These are phyloP conservation scores for Xerus inauris DNA, from an alignment of 2,113 vertebrate genomes.

Conservation along the genomic window DNA sequence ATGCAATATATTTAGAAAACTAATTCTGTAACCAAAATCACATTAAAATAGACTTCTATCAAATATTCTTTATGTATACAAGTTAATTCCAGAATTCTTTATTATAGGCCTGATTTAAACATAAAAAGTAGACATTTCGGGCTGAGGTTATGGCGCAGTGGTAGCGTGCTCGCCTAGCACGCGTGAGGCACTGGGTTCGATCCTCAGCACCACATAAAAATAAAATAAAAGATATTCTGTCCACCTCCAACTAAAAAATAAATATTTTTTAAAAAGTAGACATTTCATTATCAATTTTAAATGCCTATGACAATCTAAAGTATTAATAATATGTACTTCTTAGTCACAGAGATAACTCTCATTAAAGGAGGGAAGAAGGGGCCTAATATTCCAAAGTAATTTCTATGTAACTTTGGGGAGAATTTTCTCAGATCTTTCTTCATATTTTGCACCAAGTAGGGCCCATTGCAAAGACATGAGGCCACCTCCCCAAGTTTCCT, in stretches of 20 bases:
- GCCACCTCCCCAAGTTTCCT: not conserved
- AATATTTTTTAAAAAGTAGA: no score
- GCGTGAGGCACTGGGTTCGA: no score
- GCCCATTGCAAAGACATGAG: not conserved
- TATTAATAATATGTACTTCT: not conserved
- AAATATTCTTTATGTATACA: not conserved
- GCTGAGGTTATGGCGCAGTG: no score
- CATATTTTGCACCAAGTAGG: not conserved
- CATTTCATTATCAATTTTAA: not conserved
- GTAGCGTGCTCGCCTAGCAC: no score
- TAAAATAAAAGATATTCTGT: no score
- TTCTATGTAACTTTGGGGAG: not conserved
- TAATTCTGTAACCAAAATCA: not conserved
- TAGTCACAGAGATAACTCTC: not conserved
- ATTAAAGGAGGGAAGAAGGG: not conserved
- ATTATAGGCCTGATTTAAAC: not conserved
- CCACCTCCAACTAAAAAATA: no score
- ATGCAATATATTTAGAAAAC: slow-evolving; percentile 11
- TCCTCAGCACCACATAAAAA: no score
- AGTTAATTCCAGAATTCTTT: slow-evolving; percentile 40
- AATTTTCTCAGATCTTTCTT: not conserved
- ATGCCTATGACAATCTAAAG: not conserved
- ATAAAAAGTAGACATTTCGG: not conserved
- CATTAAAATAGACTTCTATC: not conserved
- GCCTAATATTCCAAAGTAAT: not conserved